Percentiles rank a stretch among this genome's conserved stretches.
phyloP scores from a whole-genome alignment of 2,888 invertebrate species.

The Coenonympha arcania region DNA sequence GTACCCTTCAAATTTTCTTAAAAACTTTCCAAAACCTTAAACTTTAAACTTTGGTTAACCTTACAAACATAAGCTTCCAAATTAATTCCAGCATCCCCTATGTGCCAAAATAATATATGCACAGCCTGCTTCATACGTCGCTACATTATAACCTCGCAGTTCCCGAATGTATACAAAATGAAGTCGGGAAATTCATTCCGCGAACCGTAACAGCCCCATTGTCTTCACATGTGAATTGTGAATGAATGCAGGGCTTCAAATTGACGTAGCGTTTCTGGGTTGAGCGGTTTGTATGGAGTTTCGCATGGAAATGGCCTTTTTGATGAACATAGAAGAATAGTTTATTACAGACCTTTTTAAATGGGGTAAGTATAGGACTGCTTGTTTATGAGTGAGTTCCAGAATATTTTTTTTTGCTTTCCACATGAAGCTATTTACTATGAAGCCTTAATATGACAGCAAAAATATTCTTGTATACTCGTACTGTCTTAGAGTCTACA shows the following conservation, averaged over 20 bases:
- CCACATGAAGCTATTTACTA: too few species aligned
- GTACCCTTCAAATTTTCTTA: too few species aligned
- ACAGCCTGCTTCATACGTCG: background rate
- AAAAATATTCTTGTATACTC: too few species aligned
- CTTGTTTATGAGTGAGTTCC: too few species aligned
- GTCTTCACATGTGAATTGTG: constrained; percentile 21
- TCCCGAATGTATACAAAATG: constrained; percentile 17
- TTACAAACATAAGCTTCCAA: background rate
- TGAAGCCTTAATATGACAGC: too few species aligned
- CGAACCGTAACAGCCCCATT: constrained; percentile 23
- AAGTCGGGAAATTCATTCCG: constrained; percentile 14
- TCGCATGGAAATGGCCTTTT: constrained; percentile 13
- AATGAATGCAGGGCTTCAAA: constrained; percentile 17
- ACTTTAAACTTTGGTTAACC: background rate
- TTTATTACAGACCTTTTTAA: background rate
- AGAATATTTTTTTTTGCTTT: too few species aligned
- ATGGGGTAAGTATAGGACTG: too few species aligned
- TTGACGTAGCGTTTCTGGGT: constrained; percentile 16
- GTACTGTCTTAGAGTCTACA: too few species aligned
- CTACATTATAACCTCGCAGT: background rate
- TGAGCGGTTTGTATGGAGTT: constrained; percentile 13
- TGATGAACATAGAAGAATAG: background rate
- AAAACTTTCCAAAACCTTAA: too few species aligned
- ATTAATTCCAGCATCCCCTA: background rate
- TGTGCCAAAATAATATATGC: constrained; percentile 7